These are phyloP conservation scores for Scrobipalpa atriplicella DNA, from an alignment of 2,888 invertebrate genomes.

Conservation along the genomic window DNA sequence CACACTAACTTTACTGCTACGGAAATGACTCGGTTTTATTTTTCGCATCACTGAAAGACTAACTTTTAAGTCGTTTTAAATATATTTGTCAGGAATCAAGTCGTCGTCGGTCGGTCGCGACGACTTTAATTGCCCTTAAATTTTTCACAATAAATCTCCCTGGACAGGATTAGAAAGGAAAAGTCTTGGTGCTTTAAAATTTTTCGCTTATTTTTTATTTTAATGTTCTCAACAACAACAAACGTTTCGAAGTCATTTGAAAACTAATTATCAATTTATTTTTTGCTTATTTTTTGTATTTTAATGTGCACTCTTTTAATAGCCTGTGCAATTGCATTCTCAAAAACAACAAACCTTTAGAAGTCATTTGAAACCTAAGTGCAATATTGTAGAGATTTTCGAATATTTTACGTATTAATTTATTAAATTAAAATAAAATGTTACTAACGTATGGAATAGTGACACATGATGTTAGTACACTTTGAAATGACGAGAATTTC, in stretches of 20 bases:
- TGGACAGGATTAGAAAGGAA: conserved; percentile 42
- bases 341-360: too few relatives aligned
- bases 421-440: too few relatives aligned
- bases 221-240: too few relatives aligned
- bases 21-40: conserved; percentile 30
- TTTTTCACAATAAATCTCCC: conserved; percentile 53
- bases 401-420: too few relatives aligned
- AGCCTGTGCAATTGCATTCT: too few relatives aligned
- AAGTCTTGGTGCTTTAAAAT: conserved; percentile 31
- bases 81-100: conserved; percentile 52
- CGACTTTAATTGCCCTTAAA: conserved; percentile 59
- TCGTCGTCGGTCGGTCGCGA: conserved; percentile 44
- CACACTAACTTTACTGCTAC: conserved; percentile 21
- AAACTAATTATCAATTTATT: too few relatives aligned
- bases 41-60: conserved; percentile 46
- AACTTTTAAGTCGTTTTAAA: conserved; percentile 44
- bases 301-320: not conserved
- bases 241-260: too few relatives aligned
- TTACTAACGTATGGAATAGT: too few relatives aligned
- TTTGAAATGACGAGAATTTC: too few relatives aligned
- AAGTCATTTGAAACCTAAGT: too few relatives aligned
- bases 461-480: too few relatives aligned
- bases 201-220: conserved; percentile 35
- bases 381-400: too few relatives aligned
- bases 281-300: conserved; percentile 34